A percentile compares a stretch with the other conserved stretches of the same genome.
phyloP scores from a whole-genome alignment of 2,888 invertebrate species.

The Cheilosia vernalis region DNA sequence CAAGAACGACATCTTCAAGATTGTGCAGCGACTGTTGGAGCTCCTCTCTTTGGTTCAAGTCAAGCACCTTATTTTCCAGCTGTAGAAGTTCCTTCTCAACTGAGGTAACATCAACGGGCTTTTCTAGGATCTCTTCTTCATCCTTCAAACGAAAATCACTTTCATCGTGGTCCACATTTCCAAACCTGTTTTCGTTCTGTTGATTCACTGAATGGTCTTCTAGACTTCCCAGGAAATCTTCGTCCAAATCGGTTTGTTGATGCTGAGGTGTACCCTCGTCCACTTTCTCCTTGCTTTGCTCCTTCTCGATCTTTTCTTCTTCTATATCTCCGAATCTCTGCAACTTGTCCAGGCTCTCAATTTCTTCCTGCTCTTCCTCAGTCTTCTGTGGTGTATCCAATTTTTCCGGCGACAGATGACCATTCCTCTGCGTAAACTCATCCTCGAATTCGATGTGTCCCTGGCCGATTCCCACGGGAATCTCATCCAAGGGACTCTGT shows the following conservation, averaged over 20 bases:
- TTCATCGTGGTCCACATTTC: slow-evolving; percentile 37
- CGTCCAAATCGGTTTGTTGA: slow-evolving; percentile 41
- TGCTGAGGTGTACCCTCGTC: slow-evolving; percentile 1
- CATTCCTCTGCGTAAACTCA: slow-evolving; percentile 60
- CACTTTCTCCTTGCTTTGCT: slow-evolving; percentile 3
- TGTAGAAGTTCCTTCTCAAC: slow-evolving; percentile 17
- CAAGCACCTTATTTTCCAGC: slow-evolving; percentile 36
- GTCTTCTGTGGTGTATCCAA: slow-evolving; percentile 21
- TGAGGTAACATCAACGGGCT: slow-evolving; percentile 46
- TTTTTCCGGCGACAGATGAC: slow-evolving; percentile 60
- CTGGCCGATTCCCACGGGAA: slow-evolving; percentile 39
- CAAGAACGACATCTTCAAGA: slow-evolving; percentile 62
- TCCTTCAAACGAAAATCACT: slow-evolving; percentile 64
- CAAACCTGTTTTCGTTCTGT: slow-evolving; percentile 24
- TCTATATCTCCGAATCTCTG: slow-evolving; percentile 34
- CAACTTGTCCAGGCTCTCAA: slow-evolving; percentile 38
- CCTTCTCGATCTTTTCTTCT: slow-evolving; percentile 19
- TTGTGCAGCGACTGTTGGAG: slow-evolving; percentile 59
- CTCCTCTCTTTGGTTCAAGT: slow-evolving; percentile 62
- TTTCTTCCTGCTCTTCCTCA: slow-evolving; percentile 23
- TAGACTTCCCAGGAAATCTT: slow-evolving; percentile 30
- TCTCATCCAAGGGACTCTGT: slow-evolving; percentile 64
- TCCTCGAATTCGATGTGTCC: slow-evolving; percentile 41
- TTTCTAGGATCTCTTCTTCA: slow-evolving; percentile 67
- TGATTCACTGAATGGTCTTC: slow-evolving; percentile 6